phyloP scores from a whole-genome alignment of 1,140 invertebrate species.

The Drosophila grimshawi region DNA sequence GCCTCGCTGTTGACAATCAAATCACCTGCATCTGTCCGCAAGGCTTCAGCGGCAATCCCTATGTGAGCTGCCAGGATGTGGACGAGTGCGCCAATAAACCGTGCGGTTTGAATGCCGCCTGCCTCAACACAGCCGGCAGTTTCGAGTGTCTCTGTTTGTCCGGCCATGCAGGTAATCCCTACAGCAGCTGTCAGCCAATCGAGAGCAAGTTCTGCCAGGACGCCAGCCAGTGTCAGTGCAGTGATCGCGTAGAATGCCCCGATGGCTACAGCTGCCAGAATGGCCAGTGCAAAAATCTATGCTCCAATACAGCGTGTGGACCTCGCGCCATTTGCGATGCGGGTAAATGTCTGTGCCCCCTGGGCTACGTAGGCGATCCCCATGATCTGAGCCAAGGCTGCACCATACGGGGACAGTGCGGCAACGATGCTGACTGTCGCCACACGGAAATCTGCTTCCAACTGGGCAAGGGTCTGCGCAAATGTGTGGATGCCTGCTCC shows the following conservation, averaged over 20 bases:
- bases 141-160: conserved; percentile 94
- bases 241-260: conserved; percentile 89
- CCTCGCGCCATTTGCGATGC: conserved; percentile 92
- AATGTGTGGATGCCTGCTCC: conserved; percentile 93
- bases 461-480: conserved; percentile 89
- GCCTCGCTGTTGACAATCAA: conserved; percentile 89
- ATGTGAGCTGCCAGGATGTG: conserved; percentile 93
- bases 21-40: conserved; percentile 93
- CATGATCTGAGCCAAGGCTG: conserved; percentile 89
- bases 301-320: conserved; percentile 90
- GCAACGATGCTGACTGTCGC: conserved; percentile 92
- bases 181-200: conserved; percentile 89
- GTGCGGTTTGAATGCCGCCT: conserved; percentile 93
- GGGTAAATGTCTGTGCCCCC: conserved; percentile 91
- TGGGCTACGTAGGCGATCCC: conserved; percentile 91
- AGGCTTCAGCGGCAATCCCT: conserved; percentile 94
- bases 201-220: conserved; percentile 89
- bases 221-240: conserved; percentile 89
- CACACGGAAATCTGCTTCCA: conserved; percentile 94
- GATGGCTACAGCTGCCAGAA: conserved; percentile 89
- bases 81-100: conserved; percentile 93
- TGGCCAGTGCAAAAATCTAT: conserved; percentile 90
- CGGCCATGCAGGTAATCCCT: conserved; percentile 93
- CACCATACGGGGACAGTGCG: conserved; percentile 89
- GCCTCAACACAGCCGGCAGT: conserved; percentile 94